Percentiles rank a stretch among this genome's conserved stretches.
These are phyloP conservation scores for Petrolisthes cinctipes DNA, from an alignment of 2,888 invertebrate species.

Conservation along the genomic window DNA sequence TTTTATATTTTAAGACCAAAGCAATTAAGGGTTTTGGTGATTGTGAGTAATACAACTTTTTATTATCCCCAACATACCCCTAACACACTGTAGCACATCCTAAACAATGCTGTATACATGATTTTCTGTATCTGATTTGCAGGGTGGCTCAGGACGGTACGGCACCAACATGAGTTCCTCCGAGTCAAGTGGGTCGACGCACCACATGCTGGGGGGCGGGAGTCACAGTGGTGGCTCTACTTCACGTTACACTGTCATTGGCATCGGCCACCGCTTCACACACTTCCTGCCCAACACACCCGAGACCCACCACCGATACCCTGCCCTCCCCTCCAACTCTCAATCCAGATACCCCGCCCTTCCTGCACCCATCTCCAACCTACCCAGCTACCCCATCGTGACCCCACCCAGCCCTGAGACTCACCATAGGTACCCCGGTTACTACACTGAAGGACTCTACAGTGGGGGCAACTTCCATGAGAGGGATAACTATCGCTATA, in stretches of 20 bases:
- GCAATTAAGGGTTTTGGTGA: too few relatives aligned
- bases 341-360: neutral
- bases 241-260: neutral
- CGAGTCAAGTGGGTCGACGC: neutral
- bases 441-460: neutral
- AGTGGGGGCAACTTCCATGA: neutral
- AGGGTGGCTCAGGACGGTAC: neutral
- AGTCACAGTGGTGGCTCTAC: neutral
- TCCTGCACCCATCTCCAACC: neutral
- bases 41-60: too few relatives aligned
- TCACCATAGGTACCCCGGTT: neutral
- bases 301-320: neutral
- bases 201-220: neutral
- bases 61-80: too few relatives aligned
- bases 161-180: neutral
- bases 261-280: neutral
- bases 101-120: too few relatives aligned
- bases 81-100: too few relatives aligned
- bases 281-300: neutral
- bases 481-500: neutral
- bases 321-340: neutral
- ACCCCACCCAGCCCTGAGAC: neutral
- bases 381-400: neutral
- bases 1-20: too few relatives aligned
- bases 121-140: neutral